Evolutionary conservation across 2,888 invertebrate species (phyloP).

Genomic region (Eupithecia subumbrata): DNA sequence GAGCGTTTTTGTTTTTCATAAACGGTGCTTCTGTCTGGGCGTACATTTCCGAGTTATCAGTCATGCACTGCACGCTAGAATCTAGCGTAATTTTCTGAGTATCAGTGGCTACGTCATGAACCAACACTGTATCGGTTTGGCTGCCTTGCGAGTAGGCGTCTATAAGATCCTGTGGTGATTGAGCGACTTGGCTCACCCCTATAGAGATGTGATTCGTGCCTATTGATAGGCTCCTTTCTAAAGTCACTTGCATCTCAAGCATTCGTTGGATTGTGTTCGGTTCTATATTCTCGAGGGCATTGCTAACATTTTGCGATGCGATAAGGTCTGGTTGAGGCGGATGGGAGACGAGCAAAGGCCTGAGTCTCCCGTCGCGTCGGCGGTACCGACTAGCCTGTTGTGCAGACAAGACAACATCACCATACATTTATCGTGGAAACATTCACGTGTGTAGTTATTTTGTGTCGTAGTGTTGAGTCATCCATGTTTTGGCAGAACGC

Average conservation of each 20-base stretch:
- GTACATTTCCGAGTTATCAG: constrained; percentile 68
- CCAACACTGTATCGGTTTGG: constrained; percentile 74
- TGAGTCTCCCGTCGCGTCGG: constrained; percentile 73
- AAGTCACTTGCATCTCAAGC: constrained; percentile 74
- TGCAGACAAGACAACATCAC: constrained; percentile 62
- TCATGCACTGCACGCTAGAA: constrained; percentile 67
- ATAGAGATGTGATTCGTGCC: constrained; percentile 68
- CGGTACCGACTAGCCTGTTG: constrained; percentile 81
- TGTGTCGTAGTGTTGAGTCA: constrained; percentile 65
- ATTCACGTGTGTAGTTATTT: constrained; percentile 49
- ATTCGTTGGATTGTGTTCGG: constrained; percentile 68
- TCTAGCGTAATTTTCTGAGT: constrained; percentile 73
- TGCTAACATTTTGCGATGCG: constrained; percentile 51
- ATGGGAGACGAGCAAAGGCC: constrained; percentile 61
- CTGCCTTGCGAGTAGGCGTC: constrained; percentile 70
- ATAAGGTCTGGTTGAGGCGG: constrained; percentile 66
- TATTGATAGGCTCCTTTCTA: constrained; percentile 73
- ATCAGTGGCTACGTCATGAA: constrained; percentile 70
- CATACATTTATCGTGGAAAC: constrained; percentile 40
- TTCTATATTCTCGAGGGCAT: constrained; percentile 56
- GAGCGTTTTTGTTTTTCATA: constrained; percentile 69
- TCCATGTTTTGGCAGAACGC: constrained; percentile 61
- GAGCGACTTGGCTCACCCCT: constrained; percentile 69
- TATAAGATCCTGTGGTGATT: constrained; percentile 71
- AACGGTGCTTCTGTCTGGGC: constrained; percentile 71